Base-by-base conservation (phyloP, 53 echinoderm and acorn worm species). In the Astropecten irregularis region DNA sequence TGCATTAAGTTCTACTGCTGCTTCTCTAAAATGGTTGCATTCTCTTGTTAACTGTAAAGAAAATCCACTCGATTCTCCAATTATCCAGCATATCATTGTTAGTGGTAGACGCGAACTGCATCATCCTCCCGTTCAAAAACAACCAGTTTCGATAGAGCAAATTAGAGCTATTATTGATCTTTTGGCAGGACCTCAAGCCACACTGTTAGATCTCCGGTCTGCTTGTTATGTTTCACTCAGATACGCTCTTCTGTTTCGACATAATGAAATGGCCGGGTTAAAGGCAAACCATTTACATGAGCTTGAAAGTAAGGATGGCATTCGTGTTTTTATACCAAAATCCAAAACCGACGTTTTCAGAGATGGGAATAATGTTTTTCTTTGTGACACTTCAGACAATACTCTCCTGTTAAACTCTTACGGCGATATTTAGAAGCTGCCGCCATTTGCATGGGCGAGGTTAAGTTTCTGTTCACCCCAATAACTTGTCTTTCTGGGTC, bases 331-430 rank as follows among this genome's bases (percentile, higher is more conserved):
- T 29, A 49, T 71, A 15, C 71, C 33, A 18, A 28, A 34, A 31
- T 71, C 71, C 3, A 49, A 71, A 49, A 71, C 71, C 1, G 71
- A 71, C n/a, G 20, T 50, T 48, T 71, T 71, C 35, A 71, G 71
- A 19, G 71, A 71, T 9, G 71, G 71, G 23, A 69, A 22, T 18
- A 69, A 6, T 2, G 48, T 26, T 69, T 69, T 28, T 16, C 14
- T 69, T 48, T 28, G 29, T 0, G 71, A 71, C 14, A 49, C 71
- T 4, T 30, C 29, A 3, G 9, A 71, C 18, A 18, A 28, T 71
- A 71, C 30, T 47, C 69, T 69, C 49, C 69, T 0, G 69, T 49
- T 50, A 15, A 7, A 26, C 20, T 69, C 20, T n/a, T 62, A 62
- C 29, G 33, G n/a, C 15, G 7, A 9, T 65, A 65, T 16, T 15